These are phyloP conservation scores for Gymnocheta viridis DNA, from an alignment of 2,888 invertebrate genomes.

Conservation along the genomic window DNA sequence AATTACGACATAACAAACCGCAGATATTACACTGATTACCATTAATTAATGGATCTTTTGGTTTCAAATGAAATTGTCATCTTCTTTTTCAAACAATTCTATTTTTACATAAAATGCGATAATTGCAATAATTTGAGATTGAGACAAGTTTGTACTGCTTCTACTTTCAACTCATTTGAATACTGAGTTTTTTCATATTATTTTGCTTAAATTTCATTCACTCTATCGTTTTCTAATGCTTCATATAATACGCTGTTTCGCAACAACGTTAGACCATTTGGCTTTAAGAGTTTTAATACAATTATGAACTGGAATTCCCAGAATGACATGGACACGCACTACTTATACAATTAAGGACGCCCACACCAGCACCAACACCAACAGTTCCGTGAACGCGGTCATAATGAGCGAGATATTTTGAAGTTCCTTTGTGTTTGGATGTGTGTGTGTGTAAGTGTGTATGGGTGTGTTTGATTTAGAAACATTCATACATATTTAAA, in stretches of 20 bases:
- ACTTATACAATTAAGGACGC: not conserved
- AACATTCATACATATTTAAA: not conserved
- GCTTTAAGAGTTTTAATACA: slow-evolving; percentile 9
- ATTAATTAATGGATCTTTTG: slow-evolving; percentile 40
- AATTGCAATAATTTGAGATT: slow-evolving; percentile 39
- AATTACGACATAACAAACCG: too few relatives aligned
- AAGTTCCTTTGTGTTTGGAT: not conserved
- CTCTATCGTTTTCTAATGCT: not conserved
- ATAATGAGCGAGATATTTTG: slow-evolving; percentile 7
- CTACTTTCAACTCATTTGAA: not conserved
- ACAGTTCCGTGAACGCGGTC: not conserved
- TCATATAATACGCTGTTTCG: not conserved
- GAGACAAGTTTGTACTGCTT: not conserved
- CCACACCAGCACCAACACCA: not conserved
- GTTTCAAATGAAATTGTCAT: slow-evolving; percentile 6
- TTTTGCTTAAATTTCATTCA: slow-evolving; percentile 3
- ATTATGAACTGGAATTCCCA: slow-evolving; percentile 38
- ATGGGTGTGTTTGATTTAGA: not conserved
- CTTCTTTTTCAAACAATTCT: not conserved
- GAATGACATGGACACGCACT: slow-evolving; percentile 4
- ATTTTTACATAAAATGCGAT: slow-evolving; percentile 4
- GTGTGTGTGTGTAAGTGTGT: too few relatives aligned
- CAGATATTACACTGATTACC: slow-evolving; percentile 14
- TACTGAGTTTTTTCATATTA: not conserved
- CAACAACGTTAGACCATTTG: slow-evolving; percentile 18